Evolutionary conservation across 2,888 invertebrate species (phyloP), one percentile per base, ranked within the genome.

Genomic region (Esperia sulphurella): DNA sequence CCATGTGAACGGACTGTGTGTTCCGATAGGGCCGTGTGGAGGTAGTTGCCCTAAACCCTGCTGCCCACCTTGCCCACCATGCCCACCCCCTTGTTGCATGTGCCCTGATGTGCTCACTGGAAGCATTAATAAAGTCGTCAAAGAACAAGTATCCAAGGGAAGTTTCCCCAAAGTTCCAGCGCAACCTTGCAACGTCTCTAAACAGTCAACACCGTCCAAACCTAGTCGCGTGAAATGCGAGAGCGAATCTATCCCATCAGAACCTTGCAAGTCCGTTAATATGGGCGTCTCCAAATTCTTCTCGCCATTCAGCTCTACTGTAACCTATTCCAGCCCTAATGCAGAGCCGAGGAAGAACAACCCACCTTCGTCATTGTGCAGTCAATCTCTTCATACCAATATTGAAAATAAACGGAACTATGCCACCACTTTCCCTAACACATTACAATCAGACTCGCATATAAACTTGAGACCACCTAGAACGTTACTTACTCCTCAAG

Each of bases 251-350:
- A 21, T 2, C 21, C 5, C 5, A 21, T 10, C 9, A 33, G 33
- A 33, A 3, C 33, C 33, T 10, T 33, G 9, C 33, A 33, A n/a
- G 10, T 2, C 6, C 2, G 29, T 6, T 8, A 51, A 53, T 13
- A 14, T 60, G 1, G 62, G 65, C 3, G 58, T 76, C 7, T 61
- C 75, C 0, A 75, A 69, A 31, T 3, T 21, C 3, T 71, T 71
- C 39, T 69, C 75, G 13, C 71, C 76, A 0, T 74, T 72, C 38
- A 68, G 61, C 30, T 33, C 51, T 0, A 29, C 56, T 8, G 48
- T 54, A 7, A 7, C 54, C 5, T 13, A 39, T n/a, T 13, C 14
- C n/a, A 39, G n/a, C 10, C 33, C 33, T 10, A 39, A 39, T 6
- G 13, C 13, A 13, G 39, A 39, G 5, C 13, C 14, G 21, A 21